Evolutionary conservation across 1,140 invertebrate species (phyloP).

Genomic region (Magallana angulata): DNA sequence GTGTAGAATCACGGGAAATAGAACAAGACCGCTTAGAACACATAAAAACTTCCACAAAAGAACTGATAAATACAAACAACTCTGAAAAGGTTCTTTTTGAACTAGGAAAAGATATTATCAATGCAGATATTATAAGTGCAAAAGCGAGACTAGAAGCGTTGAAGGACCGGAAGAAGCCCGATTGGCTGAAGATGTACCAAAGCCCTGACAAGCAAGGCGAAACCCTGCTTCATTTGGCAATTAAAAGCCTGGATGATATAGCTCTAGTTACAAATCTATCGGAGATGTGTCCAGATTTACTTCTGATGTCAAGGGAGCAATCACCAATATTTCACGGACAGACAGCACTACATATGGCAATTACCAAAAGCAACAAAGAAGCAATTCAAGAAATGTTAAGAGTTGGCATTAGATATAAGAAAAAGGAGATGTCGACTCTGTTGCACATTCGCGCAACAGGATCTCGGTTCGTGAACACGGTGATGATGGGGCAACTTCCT

Average conservation of each 20-base stretch:
- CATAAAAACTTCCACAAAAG: no score
- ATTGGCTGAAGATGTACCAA: no score
- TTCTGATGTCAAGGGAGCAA: slow-evolving; percentile 40
- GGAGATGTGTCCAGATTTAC: slow-evolving; percentile 52
- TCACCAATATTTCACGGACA: slow-evolving; percentile 60
- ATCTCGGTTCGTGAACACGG: slow-evolving; percentile 61
- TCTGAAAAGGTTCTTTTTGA: no score
- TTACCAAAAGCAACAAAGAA: slow-evolving; percentile 62
- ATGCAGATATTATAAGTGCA: no score
- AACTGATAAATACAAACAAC: no score
- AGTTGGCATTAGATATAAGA: not conserved
- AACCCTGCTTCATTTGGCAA: slow-evolving; percentile 58
- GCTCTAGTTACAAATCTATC: slow-evolving; percentile 44
- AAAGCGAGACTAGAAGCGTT: no score
- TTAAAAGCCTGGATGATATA: slow-evolving; percentile 47
- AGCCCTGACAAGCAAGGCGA: slow-evolving; percentile 42
- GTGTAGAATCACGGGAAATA: no score
- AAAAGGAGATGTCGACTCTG: slow-evolving; percentile 32
- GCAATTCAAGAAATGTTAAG: slow-evolving; percentile 54
- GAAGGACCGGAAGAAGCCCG: no score
- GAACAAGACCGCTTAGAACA: no score
- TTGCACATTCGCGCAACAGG: slow-evolving; percentile 60
- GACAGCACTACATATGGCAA: slow-evolving; percentile 64
- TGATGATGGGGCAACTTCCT: slow-evolving; percentile 69
- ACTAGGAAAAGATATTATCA: no score